Conservation (phyloP, 2,113 vertebrate species). For the Chionis minor region DNA sequence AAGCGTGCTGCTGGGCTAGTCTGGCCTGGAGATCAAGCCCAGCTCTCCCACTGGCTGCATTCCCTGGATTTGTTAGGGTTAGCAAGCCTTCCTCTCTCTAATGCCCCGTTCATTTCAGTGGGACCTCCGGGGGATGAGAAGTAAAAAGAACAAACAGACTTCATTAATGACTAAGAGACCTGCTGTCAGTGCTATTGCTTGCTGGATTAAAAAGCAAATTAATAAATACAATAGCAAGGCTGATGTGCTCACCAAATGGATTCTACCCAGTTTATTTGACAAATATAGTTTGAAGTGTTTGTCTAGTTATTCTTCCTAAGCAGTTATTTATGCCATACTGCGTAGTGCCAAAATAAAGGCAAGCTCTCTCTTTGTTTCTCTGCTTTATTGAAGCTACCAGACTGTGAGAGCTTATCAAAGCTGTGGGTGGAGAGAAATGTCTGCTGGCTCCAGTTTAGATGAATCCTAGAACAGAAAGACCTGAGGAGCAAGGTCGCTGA, state of each 20-base stretch:
- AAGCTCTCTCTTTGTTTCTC: background rate
- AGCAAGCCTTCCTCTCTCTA: background rate
- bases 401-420: background rate
- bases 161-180: background rate
- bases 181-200: background rate
- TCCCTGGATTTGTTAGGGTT: background rate
- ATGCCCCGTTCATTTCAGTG: background rate
- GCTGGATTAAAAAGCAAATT: constrained; percentile 1
- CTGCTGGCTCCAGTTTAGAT: background rate
- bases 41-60: background rate
- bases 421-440: background rate
- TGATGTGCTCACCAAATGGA: background rate
- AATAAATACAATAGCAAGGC: background rate
- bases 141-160: background rate
- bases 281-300: constrained; percentile 18
- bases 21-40: background rate
- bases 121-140: background rate
- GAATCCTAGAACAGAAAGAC: background rate
- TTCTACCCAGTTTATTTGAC: background rate
- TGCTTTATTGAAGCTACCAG: background rate
- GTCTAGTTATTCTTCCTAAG: background rate
- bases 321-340: background rate
- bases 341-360: background rate
- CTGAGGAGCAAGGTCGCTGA: background rate
- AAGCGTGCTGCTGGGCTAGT: fast-evolving